Base-by-base conservation (phyloP, 1,140 invertebrate species). In the Drosophila ficusphila region DNA sequence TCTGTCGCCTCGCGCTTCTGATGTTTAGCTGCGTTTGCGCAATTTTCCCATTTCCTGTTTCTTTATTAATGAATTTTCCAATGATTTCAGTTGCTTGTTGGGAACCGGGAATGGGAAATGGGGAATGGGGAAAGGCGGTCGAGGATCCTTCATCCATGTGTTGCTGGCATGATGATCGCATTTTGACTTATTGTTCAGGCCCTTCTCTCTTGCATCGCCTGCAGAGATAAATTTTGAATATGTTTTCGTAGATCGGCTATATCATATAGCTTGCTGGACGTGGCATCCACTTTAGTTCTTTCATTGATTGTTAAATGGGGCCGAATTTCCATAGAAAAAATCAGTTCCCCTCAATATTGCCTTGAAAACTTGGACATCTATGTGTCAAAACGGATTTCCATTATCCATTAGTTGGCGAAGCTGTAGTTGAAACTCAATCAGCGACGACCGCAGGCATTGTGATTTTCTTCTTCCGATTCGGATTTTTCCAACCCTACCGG, bases 1-100 rank as follows among this genome's bases (percentile, higher is more conserved):
- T 33, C 9, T 49, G 52, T n/a, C 52, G 53, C 42, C 44, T 71
- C 42, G 67, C 76, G 49, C 41, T 48, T 57, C 53, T 61, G 42
- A 64, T 70, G 68, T 79, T 79, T 57, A 72, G 77, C 65, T 60
- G 70, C 75, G 79, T 71, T 85, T 31, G 78, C 79, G 75, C 41
- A 69, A 62, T 62, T 72, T 72, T 76, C 70, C 53, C 78, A 67
- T 64, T 77, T 82, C 48, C 57, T 71, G 71, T 73, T 82, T 62
- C 73, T 78, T 77, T 77, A 82, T 82, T 82, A 82, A 82, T 82
- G 78, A 77, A 82, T 82, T 82, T 82, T 82, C 73, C 78, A 82
- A 82, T 82, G 68, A 82, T 77, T 82, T 82, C 61, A 29, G 49
- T 27, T 38, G 60, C 41, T 52, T 29, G 49, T 29, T 27, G 53